phyloP scores from a whole-genome alignment of 2,797 vertebrate genomes.

The Coregonus ussuriensis region DNA sequence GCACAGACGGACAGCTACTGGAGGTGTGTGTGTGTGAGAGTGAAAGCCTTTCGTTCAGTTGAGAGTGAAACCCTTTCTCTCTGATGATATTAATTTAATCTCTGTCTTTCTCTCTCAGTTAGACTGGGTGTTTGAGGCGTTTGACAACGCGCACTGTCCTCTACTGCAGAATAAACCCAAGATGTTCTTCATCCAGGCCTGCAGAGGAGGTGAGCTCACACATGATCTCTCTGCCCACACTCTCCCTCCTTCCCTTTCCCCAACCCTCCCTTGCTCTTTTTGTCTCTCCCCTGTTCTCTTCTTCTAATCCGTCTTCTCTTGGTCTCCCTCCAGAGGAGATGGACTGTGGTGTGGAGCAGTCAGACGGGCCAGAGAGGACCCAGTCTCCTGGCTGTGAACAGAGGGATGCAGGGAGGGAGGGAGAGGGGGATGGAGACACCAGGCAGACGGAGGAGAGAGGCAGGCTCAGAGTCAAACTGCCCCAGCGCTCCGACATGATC shows the following conservation, averaged over 20 bases:
- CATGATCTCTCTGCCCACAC: neutral
- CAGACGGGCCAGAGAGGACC: slow-evolving; percentile 81
- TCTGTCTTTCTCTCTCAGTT: slow-evolving; percentile 75
- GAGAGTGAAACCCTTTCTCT: neutral
- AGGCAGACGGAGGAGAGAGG: slow-evolving; percentile 75
- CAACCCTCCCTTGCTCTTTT: slow-evolving; percentile 50
- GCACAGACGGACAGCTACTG: slow-evolving; percentile 87
- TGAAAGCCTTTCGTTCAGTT: neutral
- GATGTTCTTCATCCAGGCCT: slow-evolving; percentile 98
- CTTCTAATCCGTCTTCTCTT: neutral
- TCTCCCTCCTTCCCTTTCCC: neutral
- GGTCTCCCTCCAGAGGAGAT: slow-evolving; percentile 72
- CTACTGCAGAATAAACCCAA: slow-evolving; percentile 98
- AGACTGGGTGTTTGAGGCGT: slow-evolving; percentile 89
- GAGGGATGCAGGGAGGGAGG: slow-evolving; percentile 84
- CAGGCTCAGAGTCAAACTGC: slow-evolving; percentile 82
- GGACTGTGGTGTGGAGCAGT: slow-evolving; percentile 80
- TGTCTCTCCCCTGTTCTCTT: slow-evolving; percentile 67
- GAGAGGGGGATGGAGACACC: slow-evolving; percentile 56
- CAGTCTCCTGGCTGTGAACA: slow-evolving; percentile 83
- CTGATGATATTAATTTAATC: slow-evolving; percentile 13
- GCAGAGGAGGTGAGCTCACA: slow-evolving; percentile 65
- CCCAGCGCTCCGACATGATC: slow-evolving; percentile 95
- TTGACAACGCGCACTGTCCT: slow-evolving; percentile 92
- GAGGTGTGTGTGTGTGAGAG: slow-evolving; percentile 72